Evolutionary conservation across 2,797 vertebrate genomes (phyloP), one percentile per base, ranked within the genome.

Genomic region (Caiman crocodilus): DNA sequence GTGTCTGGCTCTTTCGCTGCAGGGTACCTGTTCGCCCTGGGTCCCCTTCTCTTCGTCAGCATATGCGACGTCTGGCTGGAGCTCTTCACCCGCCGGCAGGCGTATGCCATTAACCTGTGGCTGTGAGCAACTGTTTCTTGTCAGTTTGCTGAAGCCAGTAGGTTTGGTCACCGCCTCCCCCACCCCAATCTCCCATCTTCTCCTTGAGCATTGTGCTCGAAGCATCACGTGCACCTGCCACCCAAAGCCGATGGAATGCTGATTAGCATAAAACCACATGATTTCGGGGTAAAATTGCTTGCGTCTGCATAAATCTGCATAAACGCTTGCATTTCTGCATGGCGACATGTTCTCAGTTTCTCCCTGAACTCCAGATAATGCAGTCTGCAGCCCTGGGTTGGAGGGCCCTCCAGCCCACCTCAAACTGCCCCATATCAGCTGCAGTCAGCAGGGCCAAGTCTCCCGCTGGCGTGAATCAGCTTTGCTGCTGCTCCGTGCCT

Each of bases 21-120:
- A 99, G 99, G 99, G 50, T 99, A 99, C 94, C 97, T 99, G 85
- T 97, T 99, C 0, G 99, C 99, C 42, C 94, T 99, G 93, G 99
- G 99, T 3, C 99, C 99, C 2, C 97, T 99, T 95, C 97, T 99
- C 73, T 99, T 99, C 0, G 98, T 99, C 95, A 99, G 99, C 32
- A 97, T 99, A 97, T 99, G 99, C 0, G 99, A 99, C 0, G 98
- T 99, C 83, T 99, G 99, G 99, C 97, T 99, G 96, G 98, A 98
- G 90, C 98, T 99, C 95, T 99, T 99, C 97, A 98, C 98, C 83
- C 98, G 92, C 20, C 97, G 96, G 56, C 99, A 99, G 95, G 98
- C 99, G 4, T 99, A 99, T 0, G 97, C 99, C 95, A 94, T 99
- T 96, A 99, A 99, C 98, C 98, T 99, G 11, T 50, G 42, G 42